phyloP scores from a whole-genome alignment of 2,888 invertebrate genomes.

The Leptinotarsa haldemani region DNA sequence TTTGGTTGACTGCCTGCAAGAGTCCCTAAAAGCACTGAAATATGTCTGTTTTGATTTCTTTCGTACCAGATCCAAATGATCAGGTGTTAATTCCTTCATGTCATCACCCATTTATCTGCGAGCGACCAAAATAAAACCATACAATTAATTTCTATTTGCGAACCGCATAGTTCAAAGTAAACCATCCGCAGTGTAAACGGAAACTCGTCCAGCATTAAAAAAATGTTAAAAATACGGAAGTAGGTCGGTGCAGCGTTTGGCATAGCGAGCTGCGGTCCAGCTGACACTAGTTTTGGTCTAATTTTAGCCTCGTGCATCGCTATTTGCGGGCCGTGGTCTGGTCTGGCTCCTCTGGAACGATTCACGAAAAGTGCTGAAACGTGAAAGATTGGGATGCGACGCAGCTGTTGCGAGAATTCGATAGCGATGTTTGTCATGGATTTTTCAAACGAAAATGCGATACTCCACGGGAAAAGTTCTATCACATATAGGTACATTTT shows the following conservation, averaged over 20 bases:
- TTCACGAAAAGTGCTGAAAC: conserved; percentile 19
- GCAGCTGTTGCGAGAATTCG: conserved; percentile 18
- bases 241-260: conserved; percentile 57
- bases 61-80: background rate
- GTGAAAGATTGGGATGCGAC: conserved; percentile 1
- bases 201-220: conserved; percentile 52
- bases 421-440: background rate
- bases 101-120: background rate
- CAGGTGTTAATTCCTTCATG: background rate
- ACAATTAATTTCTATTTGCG: conserved; percentile 9
- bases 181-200: conserved; percentile 45
- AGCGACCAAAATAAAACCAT: background rate
- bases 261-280: conserved; percentile 51
- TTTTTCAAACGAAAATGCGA: too few species aligned
- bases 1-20: too few species aligned
- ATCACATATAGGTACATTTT: too few species aligned
- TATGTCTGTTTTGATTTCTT: too few species aligned
- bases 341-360: conserved; percentile 18
- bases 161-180: conserved; percentile 17
- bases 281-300: conserved; percentile 48
- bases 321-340: conserved; percentile 17
- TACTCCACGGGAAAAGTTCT: too few species aligned
- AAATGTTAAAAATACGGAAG: conserved; percentile 60
- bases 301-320: conserved; percentile 40
- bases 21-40: too few species aligned